Evolutionary conservation across 2,888 invertebrate genomes (phyloP), one percentile per base, ranked within the genome.

Genomic region (Antheraea yamamai): DNA sequence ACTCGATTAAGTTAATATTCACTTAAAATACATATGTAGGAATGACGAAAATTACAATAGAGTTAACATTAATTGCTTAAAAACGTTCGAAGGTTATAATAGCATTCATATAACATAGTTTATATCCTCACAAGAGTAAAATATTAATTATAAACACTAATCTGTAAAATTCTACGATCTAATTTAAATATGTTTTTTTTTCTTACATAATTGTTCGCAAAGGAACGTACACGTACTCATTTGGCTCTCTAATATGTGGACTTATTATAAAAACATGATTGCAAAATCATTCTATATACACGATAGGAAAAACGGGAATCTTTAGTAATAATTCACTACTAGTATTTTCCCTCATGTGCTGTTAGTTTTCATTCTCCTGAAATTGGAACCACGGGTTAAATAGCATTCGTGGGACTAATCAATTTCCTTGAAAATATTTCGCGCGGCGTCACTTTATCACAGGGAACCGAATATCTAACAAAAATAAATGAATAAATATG

Each of bases 21-120:
- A 81, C 80, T 80, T 82, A 84, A 82, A 82, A 84, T 84, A 83
- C 77, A 83, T 88, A 89, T 89, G 90, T 89, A 92, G 93, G 93
- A 94, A 93, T 93, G 93, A 93, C 87, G 86, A 87, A 82, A 82
- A 85, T 82, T 82, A 85, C 82, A 78, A 86, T 86, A 86, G 87
- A 89, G 88, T 87, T 88, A 88, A 87, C 85, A 75, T 87, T 82
- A 82, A 79, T 81, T 79, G 82, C 79, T 79, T 79, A 81, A 82
- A n/a, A 79, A 47, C 73, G 74, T 75, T 72, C 39, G 39, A 51
- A 72, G 16, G 30, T 26, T 26, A 58, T 52, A 23, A 74, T 55
- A 35, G n/a, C 35, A 7, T 71, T 72, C 61, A 61, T 61, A 75
- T 10, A 51, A 55, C 35, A 58, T 18, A 55, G 16, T 8, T 35